These are phyloP conservation scores for Diglossa cyanea DNA, from an alignment of 2,797 vertebrate genomes.

Conservation along the genomic window DNA sequence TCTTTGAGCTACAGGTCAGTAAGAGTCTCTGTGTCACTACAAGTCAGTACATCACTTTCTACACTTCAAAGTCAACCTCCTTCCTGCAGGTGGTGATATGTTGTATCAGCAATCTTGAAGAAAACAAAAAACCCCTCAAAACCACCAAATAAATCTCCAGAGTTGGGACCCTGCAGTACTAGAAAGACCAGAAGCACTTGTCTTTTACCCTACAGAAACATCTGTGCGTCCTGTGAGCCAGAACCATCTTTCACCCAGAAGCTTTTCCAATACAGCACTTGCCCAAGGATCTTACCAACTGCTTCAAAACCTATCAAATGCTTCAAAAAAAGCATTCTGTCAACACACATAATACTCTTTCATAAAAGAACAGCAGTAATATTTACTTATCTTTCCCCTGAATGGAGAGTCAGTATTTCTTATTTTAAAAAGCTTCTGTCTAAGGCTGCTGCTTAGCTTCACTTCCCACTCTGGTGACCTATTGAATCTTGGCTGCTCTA, in stretches of 20 bases:
- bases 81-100: background rate
- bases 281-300: background rate
- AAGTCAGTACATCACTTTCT: background rate
- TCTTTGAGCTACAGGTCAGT: background rate
- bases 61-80: background rate
- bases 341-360: background rate
- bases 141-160: background rate
- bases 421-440: background rate
- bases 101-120: background rate
- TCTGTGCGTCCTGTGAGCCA: rapidly evolving
- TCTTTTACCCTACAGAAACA: background rate
- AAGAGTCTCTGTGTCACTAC: background rate
- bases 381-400: background rate
- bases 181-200: background rate
- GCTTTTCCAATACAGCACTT: background rate
- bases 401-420: background rate
- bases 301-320: background rate
- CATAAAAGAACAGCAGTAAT: background rate
- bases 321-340: background rate
- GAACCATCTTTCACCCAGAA: background rate
- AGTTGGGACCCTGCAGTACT: background rate
- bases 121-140: rapidly evolving
- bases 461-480: background rate
- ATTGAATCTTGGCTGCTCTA: background rate
- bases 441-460: background rate